These are phyloP conservation scores for Steinernema carpocapsae DNA, from an alignment of 2,888 invertebrate genomes.

Conservation along the genomic window DNA sequence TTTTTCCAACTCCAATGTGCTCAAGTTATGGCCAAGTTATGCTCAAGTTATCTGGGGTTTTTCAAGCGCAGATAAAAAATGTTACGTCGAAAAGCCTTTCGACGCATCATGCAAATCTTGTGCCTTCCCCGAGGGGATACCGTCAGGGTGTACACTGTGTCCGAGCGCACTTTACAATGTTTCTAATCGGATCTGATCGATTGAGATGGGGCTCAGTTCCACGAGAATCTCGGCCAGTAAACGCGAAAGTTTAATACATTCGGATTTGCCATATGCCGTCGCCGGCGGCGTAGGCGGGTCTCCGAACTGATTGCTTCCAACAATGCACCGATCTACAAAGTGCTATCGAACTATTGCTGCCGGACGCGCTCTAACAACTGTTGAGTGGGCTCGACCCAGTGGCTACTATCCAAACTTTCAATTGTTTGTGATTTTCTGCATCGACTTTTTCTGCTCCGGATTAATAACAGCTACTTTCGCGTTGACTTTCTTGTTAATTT, in stretches of 20 bases:
- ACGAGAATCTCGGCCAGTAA: constrained; percentile 14
- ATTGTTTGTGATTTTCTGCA: constrained; percentile 25
- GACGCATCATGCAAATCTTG: no score
- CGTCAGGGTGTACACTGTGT: constrained; percentile 8
- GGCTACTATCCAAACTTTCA: constrained; percentile 11
- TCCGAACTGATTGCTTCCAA: constrained; percentile 15
- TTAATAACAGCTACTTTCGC: background rate
- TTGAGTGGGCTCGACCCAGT: constrained; percentile 5
- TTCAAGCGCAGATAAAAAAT: no score
- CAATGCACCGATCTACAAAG: constrained; percentile 1
- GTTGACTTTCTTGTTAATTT: background rate
- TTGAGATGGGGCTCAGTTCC: constrained; percentile 1
- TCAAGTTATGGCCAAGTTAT: no score
- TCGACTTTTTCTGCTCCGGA: background rate
- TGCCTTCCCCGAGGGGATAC: no score
- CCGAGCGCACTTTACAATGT: constrained; percentile 11
- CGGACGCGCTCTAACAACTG: constrained; percentile 28
- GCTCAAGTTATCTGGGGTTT: no score
- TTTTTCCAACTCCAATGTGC: no score
- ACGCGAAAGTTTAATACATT: constrained; percentile 32
- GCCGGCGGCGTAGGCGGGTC: constrained; percentile 27
- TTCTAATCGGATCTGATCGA: constrained; percentile 30
- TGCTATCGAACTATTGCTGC: constrained; percentile 12
- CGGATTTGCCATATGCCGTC: constrained; percentile 33
- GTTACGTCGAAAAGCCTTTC: no score